Conservation (phyloP, 2,113 vertebrate genomes). For the Lepisosteus osseus region DNA sequence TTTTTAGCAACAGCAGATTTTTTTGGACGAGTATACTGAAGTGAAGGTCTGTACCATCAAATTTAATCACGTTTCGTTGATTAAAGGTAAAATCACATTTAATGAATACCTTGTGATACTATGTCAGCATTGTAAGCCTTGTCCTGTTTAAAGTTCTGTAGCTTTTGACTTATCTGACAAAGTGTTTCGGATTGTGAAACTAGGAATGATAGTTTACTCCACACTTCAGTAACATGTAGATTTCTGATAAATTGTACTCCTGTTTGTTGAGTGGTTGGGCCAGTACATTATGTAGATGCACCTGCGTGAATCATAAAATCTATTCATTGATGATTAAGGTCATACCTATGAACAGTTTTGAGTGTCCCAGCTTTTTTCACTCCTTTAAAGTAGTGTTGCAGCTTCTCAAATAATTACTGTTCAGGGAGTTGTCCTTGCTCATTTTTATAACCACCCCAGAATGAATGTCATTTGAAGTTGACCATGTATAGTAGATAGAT, state of each 20-base stretch:
- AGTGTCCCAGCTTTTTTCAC: no score
- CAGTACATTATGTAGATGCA: no score
- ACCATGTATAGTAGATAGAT: no score
- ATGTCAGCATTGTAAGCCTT: background rate
- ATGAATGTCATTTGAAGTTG: no score
- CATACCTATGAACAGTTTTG: no score
- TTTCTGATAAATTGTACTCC: background rate
- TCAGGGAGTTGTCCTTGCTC: no score
- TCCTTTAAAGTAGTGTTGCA: no score
- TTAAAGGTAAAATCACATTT: background rate
- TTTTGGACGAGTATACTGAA: background rate
- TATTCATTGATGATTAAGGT: no score
- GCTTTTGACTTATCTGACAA: background rate
- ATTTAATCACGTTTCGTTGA: background rate
- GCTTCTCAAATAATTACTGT: no score
- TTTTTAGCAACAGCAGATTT: constrained; percentile 8
- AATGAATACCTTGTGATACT: background rate
- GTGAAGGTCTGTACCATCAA: background rate
- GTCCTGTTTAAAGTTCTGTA: background rate
- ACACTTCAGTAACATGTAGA: background rate
- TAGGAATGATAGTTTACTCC: background rate
- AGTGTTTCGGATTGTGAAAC: background rate
- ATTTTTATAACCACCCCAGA: no score
- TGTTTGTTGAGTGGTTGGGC: background rate
- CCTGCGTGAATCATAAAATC: no score